Base-by-base conservation (phyloP, 35 echinoderm and acorn worm genomes). In the Diadema setosum region DNA sequence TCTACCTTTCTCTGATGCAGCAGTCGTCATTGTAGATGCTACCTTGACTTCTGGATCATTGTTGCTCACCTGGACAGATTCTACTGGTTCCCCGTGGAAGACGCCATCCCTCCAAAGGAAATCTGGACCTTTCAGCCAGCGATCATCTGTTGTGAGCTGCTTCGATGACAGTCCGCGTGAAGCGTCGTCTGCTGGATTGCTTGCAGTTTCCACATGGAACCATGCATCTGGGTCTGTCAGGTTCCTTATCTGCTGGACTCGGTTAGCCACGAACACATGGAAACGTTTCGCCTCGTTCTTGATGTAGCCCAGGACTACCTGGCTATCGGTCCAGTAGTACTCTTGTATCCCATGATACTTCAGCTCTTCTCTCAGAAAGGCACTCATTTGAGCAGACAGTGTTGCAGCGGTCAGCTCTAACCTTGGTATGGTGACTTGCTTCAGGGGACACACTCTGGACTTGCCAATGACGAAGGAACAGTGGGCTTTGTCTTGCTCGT, bases 281-380 rank as follows among this genome's bases (percentile, higher is more conserved):
- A 82, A 44, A 32, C 91, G 57, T 42, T 58, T 75, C 27, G 70
- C 37, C 15, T 60, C 44, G 52, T 90, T 94, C 26, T 56, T 46
- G 12, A 94, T 84, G 50, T 94, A 94, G 33, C 67, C 37, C 11
- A 91, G 78, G 8, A 95, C 88, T 32, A 70, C 82, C 30, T 75
- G 85, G 60, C 93, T 95, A 60, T 95, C 93, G 12, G 93, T 95
- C 93, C 88, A 95, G 60, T 87, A 17, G 65, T 83, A 20, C 39
- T 41, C 55, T 81, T 5, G 32, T 86, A 43, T 37, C 40, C 37
- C 42, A 87, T 75, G 30, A 39, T 9, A 42, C 29, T 65, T 46
- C 39, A 75, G 8, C 85, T 87, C 85, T 75, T 44, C 46, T 44
- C 75, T 1, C 6, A 87, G 9, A 24, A 45, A 2, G 44, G 20